Evolutionary conservation across 1,140 invertebrate species (phyloP), one percentile per base, ranked within the genome.

Genomic region (Asbolus verrucosus): DNA sequence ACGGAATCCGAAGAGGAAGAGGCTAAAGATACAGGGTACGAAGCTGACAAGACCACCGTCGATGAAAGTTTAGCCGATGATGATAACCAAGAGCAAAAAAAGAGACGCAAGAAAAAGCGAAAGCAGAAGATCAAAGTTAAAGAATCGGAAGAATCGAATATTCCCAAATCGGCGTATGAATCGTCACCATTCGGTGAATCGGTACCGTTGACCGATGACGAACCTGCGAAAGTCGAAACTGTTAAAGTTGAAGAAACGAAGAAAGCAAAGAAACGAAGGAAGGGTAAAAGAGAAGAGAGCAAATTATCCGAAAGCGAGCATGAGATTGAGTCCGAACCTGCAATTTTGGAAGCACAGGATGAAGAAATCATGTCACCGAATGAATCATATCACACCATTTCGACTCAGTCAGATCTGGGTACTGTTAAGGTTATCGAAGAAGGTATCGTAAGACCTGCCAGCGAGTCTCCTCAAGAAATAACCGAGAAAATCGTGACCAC

Each of bases 401-500:
- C 84, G 74, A 85, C 85, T 76, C 84, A 82, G 33, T 85, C 86
- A 6, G 83, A 86, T 66, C 81, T 83, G 2, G 83, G 80, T 15
- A 84, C 84, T 27, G 87, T 89, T 0, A 89, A 89, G 83, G 82
- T 89, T 69, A 78, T 89, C n/a, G 87, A 90, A 82, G 88, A 90
- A 82, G 82, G 81, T 54, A 69, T 88, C 5, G 76, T 81, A 31
- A 81, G 72, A 59, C 74, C 77, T 9, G 81, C 81, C 71, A 82
- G 82, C 62, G 82, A 85, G 79, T 77, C 78, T 11, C 65, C 81
- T 14, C 50, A 82, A 70, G 79, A 82, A 68, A 79, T 83, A 0
- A 67, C 78, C 8, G 82, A 82, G 6, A 85, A 87, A 69, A 73
- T 90, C 14, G 83, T 87, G 1, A 85, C 83, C 65, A 84, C 86